These are phyloP conservation scores for Scomberomorus guttatus DNA, from an alignment of 2,797 vertebrate genomes.

Conservation along the genomic window DNA sequence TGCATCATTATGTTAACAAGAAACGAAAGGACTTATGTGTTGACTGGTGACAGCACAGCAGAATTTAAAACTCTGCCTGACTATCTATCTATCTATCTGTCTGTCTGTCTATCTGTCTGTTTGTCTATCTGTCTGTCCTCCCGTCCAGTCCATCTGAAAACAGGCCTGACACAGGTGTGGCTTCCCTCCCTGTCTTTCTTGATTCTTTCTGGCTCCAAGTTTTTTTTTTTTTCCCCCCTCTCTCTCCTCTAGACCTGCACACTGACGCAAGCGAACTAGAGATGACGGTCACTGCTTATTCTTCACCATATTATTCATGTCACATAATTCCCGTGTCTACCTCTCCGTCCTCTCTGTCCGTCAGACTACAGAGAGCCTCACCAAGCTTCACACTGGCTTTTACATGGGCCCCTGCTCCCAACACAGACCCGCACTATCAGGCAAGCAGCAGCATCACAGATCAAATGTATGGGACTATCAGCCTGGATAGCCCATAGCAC, in stretches of 20 bases:
- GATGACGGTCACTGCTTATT: constrained; percentile 82
- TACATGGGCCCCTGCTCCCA: constrained; percentile 68
- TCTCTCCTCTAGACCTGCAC: constrained; percentile 64
- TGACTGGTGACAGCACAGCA: constrained; percentile 68
- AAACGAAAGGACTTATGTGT: constrained; percentile 50
- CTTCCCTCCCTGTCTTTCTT: constrained; percentile 61
- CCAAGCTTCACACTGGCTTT: constrained; percentile 51
- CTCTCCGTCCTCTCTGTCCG: constrained; percentile 75
- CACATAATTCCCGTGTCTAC: constrained; percentile 84
- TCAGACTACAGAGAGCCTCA: constrained; percentile 50
- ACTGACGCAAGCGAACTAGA: constrained; percentile 80
- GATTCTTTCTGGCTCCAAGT: constrained; percentile 52
- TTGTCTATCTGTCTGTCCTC: constrained; percentile 16
- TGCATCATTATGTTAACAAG: constrained; percentile 70
- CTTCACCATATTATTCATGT: constrained; percentile 82
- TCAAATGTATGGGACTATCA: constrained; percentile 73
- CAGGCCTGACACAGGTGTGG: constrained; percentile 78
- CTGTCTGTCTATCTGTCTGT: too few relatives aligned
- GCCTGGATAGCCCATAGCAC: constrained; percentile 71
- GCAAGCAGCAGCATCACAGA: constrained; percentile 72
- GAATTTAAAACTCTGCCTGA: constrained; percentile 34
- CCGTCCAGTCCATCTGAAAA: constrained; percentile 30
- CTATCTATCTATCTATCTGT: constrained; percentile 30
- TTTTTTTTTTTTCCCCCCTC: not conserved
- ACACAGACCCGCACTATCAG: constrained; percentile 74